Percentiles rank a stretch among this genome's conserved stretches.
phyloP scores from a whole-genome alignment of 2,888 invertebrate genomes.

The Drosophila quinaria region DNA sequence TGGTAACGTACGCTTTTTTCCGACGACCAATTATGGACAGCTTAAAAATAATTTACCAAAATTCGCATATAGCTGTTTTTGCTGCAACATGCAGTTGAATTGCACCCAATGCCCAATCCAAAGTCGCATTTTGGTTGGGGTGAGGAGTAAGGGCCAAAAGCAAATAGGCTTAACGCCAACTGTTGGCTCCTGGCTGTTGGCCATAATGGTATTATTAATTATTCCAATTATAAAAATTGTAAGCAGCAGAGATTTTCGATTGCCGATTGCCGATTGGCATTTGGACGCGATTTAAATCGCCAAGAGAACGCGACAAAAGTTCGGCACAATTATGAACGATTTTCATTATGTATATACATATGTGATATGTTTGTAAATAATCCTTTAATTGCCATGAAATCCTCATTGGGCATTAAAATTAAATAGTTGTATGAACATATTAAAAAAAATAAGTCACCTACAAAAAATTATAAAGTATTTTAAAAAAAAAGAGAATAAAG shows the following conservation, averaged over 20 bases:
- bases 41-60: constrained; percentile 72
- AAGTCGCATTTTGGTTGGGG: constrained; percentile 18
- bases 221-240: constrained; percentile 84
- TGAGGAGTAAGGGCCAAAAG: constrained; percentile 17
- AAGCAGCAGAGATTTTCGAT: constrained; percentile 65
- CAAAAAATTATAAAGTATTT: constrained; percentile 24
- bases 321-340: constrained; percentile 69
- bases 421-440: constrained; percentile 57
- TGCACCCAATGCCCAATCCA: constrained; percentile 32
- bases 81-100: constrained; percentile 47
- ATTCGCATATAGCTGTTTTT: constrained; percentile 58
- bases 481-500: constrained; percentile 32
- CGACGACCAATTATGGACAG: constrained; percentile 62
- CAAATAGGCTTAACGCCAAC: constrained; percentile 78
- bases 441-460: constrained; percentile 21
- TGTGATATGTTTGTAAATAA: constrained; percentile 64
- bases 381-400: constrained; percentile 81
- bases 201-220: constrained; percentile 85
- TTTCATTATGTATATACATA: constrained; percentile 25
- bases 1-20: constrained; percentile 28
- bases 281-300: constrained; percentile 55
- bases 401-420: constrained; percentile 80
- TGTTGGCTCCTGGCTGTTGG: constrained; percentile 21
- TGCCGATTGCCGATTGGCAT: constrained; percentile 45
- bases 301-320: constrained; percentile 51